Base-by-base conservation (phyloP, 2,113 vertebrate genomes). In the Craseonycteris thonglongyai region DNA sequence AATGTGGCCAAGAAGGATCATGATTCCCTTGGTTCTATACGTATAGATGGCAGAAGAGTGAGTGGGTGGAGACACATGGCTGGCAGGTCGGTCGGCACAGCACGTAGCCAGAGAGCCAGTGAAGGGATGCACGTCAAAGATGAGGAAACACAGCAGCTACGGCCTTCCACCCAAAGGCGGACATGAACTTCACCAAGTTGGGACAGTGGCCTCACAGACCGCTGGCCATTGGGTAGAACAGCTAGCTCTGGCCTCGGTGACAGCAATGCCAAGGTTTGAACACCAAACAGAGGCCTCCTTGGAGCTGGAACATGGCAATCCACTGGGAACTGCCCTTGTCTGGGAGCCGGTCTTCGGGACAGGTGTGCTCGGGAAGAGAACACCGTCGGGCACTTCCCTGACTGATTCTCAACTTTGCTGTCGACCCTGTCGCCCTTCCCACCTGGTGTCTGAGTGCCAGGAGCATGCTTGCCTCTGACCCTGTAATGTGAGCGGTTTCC, bases 351-450 rank as follows among this genome's bases (percentile, higher is more conserved):
- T 51, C 82, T 30, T 63, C 42, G 33, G 11, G 42, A 54, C 0
- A 2, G 51, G 38, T n/a, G 71, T 16, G 0, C 38, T 47, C 59
- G 21, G 22, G 56, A 33, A 84, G 95, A 86, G 7, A 26, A 56
- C 59, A 71, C 10, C 75, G 33, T 51, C 51, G 6, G 0, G 21
- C 49, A 54, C 30, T 45, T 83, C 49, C 85, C 56, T 18, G 4
- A 24, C 42, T 88, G 90, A 83, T 65, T 30, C 56, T 49, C 49
- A 18, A 95, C 79, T 97, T 97, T 95, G 84, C 63, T 9, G 65
- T 24, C 47, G 88, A 91, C 84, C 90, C 21, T 85, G 40, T 54
- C 0, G 6, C 74, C 72, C 33, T 19, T 0, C 14, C 59, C 7
- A 72, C 82, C 78, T n/a, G 38, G 47, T 72, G 42, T 61, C 63